A percentile compares a stretch with the other conserved stretches of the same genome.
Evolutionary conservation across 2,797 vertebrate species (phyloP).

Genomic region (Clarias fuscus): DNA sequence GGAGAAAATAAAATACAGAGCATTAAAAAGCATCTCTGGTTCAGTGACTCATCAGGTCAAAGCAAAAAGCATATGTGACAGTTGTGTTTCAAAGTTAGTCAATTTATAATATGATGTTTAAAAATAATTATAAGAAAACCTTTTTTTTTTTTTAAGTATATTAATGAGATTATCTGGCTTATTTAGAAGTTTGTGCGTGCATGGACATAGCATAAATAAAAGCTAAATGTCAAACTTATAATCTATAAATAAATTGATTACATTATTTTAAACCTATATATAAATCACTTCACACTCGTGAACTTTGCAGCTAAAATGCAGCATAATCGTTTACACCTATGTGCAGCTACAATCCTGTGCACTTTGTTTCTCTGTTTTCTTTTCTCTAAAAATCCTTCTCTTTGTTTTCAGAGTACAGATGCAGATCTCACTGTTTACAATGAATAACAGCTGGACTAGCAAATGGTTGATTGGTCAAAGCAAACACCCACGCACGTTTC

Average conservation of each 20-base stretch:
- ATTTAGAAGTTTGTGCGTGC: neutral
- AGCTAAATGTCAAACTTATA: neutral
- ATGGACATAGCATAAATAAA: neutral
- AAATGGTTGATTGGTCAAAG: constrained; percentile 31
- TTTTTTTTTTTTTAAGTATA: neutral
- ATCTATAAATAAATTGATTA: neutral
- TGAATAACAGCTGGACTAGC: constrained; percentile 52
- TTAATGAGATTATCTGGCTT: neutral
- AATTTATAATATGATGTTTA: neutral
- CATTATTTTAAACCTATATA: neutral
- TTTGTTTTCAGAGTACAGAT: constrained; percentile 31
- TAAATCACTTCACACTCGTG: neutral
- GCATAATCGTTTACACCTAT: neutral
- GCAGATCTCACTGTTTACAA: constrained; percentile 34
- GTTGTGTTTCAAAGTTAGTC: neutral
- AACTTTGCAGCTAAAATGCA: neutral
- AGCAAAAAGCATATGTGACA: neutral
- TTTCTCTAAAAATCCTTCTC: constrained; percentile 10
- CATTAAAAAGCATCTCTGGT: neutral
- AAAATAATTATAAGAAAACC: neutral
- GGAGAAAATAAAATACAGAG: constrained; percentile 1
- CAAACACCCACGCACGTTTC: constrained; percentile 37
- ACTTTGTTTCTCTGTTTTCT: neutral
- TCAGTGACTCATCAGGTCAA: neutral
- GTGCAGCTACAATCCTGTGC: neutral